phyloP scores from a whole-genome alignment of 2,113 vertebrate genomes.

The Rhinichthys klamathensis region DNA sequence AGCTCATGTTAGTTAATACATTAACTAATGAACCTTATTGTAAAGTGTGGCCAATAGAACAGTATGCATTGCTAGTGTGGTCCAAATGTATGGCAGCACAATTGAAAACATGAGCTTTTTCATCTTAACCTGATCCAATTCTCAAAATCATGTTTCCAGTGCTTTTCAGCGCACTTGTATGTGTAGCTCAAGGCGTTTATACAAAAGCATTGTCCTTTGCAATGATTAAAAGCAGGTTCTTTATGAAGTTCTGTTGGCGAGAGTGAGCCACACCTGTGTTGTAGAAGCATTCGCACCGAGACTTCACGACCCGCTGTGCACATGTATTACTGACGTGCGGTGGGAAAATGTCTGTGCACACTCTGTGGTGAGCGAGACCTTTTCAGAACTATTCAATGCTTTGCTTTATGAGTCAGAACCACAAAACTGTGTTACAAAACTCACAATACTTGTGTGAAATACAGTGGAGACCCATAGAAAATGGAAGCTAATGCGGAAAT shows the following conservation, averaged over 20 bases:
- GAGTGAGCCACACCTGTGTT: not conserved
- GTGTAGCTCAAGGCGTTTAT: not conserved
- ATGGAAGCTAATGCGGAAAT: not conserved
- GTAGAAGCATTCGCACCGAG: not conserved
- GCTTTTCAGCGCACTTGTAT: not conserved
- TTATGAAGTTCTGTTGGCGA: not conserved
- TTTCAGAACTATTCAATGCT: constrained; percentile 16
- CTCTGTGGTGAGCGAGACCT: constrained; percentile 35
- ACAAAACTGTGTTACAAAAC: constrained; percentile 20
- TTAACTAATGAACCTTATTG: too few species aligned
- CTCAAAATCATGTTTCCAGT: not conserved
- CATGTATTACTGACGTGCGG: not conserved
- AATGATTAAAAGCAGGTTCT: not conserved
- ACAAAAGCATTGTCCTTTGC: not conserved
- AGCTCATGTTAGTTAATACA: too few species aligned
- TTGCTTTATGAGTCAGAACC: constrained; percentile 35
- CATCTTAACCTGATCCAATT: too few species aligned
- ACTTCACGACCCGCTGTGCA: not conserved
- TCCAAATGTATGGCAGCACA: not conserved
- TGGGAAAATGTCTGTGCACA: constrained; percentile 22
- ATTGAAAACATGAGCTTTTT: not conserved
- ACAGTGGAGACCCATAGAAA: not conserved
- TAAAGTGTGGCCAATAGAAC: not conserved
- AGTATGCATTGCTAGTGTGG: not conserved
- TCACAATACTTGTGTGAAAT: not conserved